phyloP scores from a whole-genome alignment of 2,113 vertebrate genomes.

The Hydrochoerus hydrochaeris region DNA sequence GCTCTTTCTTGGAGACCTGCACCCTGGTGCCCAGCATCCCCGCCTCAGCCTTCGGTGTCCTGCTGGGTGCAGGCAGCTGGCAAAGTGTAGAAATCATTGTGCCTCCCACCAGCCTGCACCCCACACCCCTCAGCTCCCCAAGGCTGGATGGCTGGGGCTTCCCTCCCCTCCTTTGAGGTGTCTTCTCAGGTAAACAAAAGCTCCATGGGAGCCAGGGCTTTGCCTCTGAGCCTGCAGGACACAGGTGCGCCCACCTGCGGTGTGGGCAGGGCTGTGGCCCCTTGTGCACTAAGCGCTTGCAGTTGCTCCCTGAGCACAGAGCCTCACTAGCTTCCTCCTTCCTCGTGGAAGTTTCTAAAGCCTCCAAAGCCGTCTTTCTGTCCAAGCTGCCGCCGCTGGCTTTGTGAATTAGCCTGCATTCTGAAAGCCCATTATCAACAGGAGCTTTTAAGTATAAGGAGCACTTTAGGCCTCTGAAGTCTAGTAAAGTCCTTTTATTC shows the following conservation, averaged over 20 bases:
- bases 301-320: too few species aligned
- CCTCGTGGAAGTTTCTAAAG: neutral
- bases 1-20: neutral
- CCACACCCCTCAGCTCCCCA: too few species aligned
- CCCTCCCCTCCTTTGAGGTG: neutral
- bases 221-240: neutral
- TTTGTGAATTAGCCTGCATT: neutral
- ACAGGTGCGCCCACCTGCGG: fast-evolving
- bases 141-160: too few species aligned
- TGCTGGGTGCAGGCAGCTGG: neutral
- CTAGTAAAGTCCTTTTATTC: conserved; percentile 5
- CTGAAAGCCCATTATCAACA: neutral
- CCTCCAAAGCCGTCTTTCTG: neutral
- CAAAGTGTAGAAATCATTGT: neutral
- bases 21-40: neutral
- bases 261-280: fast-evolving
- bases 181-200: neutral
- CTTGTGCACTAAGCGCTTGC: neutral
- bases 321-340: fast-evolving
- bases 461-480: neutral
- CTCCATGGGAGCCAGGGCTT: neutral
- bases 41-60: neutral
- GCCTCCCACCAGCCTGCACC: neutral
- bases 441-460: conserved; percentile 55
- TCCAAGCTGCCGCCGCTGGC: neutral